Percentiles rank a stretch among this genome's conserved stretches.
phyloP scores from a whole-genome alignment of 2,113 vertebrate species.

The Argyrosomus japonicus region DNA sequence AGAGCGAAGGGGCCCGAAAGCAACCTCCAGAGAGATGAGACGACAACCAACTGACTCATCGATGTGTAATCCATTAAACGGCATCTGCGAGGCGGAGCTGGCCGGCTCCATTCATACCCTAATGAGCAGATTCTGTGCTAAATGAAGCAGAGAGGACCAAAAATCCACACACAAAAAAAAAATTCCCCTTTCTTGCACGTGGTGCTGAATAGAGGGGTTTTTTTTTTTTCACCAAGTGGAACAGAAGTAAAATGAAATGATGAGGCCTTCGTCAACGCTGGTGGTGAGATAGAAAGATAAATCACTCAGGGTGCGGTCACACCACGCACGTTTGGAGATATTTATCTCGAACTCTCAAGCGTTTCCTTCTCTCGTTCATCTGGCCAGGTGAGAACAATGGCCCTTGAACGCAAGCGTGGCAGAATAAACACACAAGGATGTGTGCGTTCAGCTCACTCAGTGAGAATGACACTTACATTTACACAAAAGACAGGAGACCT shows the following conservation, averaged over 20 bases:
- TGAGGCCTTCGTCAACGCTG: conserved; percentile 3
- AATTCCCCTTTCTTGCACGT: background rate
- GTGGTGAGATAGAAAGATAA: background rate
- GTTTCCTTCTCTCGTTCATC: background rate
- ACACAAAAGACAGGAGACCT: background rate
- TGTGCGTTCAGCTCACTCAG: background rate
- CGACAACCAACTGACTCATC: conserved; percentile 47
- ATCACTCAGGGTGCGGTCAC: background rate
- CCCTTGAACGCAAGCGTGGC: background rate
- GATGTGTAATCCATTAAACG: conserved; percentile 52
- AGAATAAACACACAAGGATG: background rate
- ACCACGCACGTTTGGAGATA: background rate
- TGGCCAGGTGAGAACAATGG: background rate
- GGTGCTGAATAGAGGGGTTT: background rate
- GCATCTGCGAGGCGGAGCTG: conserved; percentile 48
- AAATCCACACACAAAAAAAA: conserved; percentile 1
- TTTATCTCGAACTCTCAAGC: background rate
- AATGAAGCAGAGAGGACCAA: conserved; percentile 31
- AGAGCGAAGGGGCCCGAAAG: background rate
- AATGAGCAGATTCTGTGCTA: conserved; percentile 38
- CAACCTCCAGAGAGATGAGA: conserved; percentile 13
- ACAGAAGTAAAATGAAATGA: conserved; percentile 5
- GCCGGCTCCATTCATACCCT: conserved; percentile 30
- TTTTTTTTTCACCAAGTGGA: background rate
- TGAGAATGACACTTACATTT: background rate